phyloP scores from a whole-genome alignment of 2,797 vertebrate genomes.

The Melanogrammus aeglefinus region DNA sequence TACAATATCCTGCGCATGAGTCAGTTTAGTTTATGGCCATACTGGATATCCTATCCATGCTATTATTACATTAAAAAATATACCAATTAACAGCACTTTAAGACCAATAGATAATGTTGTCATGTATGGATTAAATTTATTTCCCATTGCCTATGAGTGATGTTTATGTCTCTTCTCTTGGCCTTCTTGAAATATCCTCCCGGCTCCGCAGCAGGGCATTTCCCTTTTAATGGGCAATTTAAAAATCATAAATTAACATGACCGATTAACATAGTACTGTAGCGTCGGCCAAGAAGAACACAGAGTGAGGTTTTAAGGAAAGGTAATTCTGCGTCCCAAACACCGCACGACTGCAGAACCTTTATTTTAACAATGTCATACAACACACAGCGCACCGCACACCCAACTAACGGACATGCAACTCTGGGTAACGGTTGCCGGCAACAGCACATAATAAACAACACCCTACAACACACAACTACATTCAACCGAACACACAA shows the following conservation, averaged over 20 bases:
- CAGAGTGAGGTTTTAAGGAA: too few relatives aligned
- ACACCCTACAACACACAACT: too few relatives aligned
- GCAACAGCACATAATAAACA: too few relatives aligned
- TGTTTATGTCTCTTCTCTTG: neutral
- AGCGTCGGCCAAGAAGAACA: too few relatives aligned
- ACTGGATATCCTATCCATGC: neutral
- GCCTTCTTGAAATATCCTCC: constrained; percentile 3
- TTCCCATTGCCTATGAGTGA: neutral
- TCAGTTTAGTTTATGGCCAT: neutral
- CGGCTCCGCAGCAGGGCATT: constrained; percentile 34
- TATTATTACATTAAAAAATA: neutral
- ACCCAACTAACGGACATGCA: too few relatives aligned
- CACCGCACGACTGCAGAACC: too few relatives aligned
- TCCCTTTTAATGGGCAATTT: constrained; percentile 45
- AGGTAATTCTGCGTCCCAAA: too few relatives aligned
- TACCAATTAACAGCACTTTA: neutral
- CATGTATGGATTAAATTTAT: neutral
- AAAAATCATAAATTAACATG: neutral
- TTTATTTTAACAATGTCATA: too few relatives aligned
- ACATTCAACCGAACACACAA: too few relatives aligned
- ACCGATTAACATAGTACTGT: constrained; percentile 32
- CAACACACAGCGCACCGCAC: too few relatives aligned
- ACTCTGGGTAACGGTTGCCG: too few relatives aligned
- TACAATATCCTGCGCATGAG: neutral
- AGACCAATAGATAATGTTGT: neutral